phyloP scores from a whole-genome alignment of 2,113 vertebrate species.

The Cryptoleucopteryx plumbea region DNA sequence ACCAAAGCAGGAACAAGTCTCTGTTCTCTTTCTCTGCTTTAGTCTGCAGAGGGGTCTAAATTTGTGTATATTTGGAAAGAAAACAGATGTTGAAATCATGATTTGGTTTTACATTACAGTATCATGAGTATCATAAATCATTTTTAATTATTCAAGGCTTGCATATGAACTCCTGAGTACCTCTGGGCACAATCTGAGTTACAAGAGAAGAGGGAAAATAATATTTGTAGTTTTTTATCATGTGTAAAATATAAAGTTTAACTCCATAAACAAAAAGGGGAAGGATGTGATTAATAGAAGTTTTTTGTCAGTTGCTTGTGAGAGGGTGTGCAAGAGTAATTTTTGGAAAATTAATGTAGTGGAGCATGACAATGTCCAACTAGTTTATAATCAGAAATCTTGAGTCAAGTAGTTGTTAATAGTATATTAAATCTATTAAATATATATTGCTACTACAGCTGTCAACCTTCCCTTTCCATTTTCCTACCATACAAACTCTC shows the following conservation, averaged over 20 bases:
- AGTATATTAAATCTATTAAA: background rate
- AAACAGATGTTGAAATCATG: background rate
- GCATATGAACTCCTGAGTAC: background rate
- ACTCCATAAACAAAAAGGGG: background rate
- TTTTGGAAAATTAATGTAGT: background rate
- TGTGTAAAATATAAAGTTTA: background rate
- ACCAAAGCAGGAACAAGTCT: background rate
- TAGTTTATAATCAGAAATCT: background rate
- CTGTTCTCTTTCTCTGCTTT: background rate
- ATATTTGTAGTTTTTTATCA: background rate
- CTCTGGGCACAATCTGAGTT: background rate
- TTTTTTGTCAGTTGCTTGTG: background rate
- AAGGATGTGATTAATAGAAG: background rate
- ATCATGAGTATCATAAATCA: background rate
- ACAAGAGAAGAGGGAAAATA: background rate
- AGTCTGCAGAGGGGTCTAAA: background rate
- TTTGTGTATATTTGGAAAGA: background rate
- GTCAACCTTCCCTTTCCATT: background rate
- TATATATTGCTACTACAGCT: background rate
- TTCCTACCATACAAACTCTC: background rate
- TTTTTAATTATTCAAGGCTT: slow-evolving; percentile 8
- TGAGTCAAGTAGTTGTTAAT: background rate
- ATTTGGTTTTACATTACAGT: slow-evolving; percentile 15
- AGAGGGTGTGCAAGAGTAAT: background rate
- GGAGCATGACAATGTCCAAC: background rate